Evolutionary conservation across 1,140 invertebrate genomes (phyloP), one percentile per base, ranked within the genome.

Genomic region (Hormaphis cornu): DNA sequence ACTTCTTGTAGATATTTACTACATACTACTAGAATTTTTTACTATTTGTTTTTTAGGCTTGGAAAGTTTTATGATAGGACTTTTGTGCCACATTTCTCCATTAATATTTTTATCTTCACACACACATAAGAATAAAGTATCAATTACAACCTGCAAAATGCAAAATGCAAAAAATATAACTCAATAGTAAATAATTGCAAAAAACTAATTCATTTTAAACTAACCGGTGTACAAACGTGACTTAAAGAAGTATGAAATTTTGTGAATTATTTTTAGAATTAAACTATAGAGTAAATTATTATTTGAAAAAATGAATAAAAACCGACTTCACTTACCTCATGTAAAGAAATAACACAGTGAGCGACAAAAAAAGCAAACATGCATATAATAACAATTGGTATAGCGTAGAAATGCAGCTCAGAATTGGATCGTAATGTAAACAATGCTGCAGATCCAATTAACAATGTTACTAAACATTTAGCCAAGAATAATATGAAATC

Each of bases 401-500:
- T 85, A 72, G 93, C 89, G 75, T 87, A 91, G 78, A 91, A 91
- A 73, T 89, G 86, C 14, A 92, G 76, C 71, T 86, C 83, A 0
- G 83, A 76, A 78, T 87, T 85, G 71, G 85, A 82, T 77, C 86
- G 87, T 74, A 94, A 84, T 50, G 90, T 82, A 35, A 94, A 78
- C 9, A 91, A 78, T 20, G 86, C 88, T 42, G 88, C 79, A 71
- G 84, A 83, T 58, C 88, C 89, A 0, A 87, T 89, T 0, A 88
- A 80, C 1, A 88, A 86, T 10, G 91, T 89, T 35, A 95, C 90
- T 70, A 93, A 87, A 75, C 89, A 87, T 82, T 97, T 97, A 30
- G 90, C 91, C 56, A 97, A 77, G 75, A 98, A 95, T 7, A 98
- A 81, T 52, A 97, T 88, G 77, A 97, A 97, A 78, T 96, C 93